Base-by-base conservation (phyloP, 2,113 vertebrate species). In the Xyrauchen texanus region DNA sequence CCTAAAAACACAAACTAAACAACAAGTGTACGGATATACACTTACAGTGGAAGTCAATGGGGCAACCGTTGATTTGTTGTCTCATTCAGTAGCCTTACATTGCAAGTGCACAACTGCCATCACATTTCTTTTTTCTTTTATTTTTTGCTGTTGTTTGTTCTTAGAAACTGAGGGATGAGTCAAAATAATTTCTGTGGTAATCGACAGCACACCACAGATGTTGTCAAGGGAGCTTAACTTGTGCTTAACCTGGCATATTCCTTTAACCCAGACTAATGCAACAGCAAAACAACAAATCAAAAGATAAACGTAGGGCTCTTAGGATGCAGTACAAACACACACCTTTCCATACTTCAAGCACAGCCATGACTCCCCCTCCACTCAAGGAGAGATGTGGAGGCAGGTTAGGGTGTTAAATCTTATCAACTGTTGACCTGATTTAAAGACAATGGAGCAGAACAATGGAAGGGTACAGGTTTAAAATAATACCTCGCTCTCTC, bases 401-500 rank as follows among this genome's bases (percentile, higher is more conserved):
- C 80, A 62, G 79, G 76, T 79, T 77, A 61, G 52, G 70, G 76
- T 81, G 70, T 81, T 84, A 84, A 72, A 84, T 84, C 70, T 81
- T 81, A 77, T 79, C 46, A 53, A 74, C 60, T 85, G 81, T 83
- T 85, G 84, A 85, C 84, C 81, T 81, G 84, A 83, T 83, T 85
- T 83, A 81, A 76, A 85, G 52, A 85, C 84, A 85, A 83, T 85
- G 61, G 81, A 81, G 81, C 51, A 64, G 79, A 85, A 85, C 81
- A 85, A 81, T 82, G 61, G 70, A 77, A 58, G 76, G 77, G 81
- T 70, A 42, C 58, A 58, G 65, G 76, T 81, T 79, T 76, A 85
- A 79, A 81, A 83, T 74, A 76, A 81, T 67, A 68, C 78, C 60
- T 71, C 9, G 42, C 49, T 47, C 66, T 45, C 53, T 11, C 45